Evolutionary conservation across 2,113 vertebrate genomes (phyloP).

Genomic region (Phaethornis superciliosus): DNA sequence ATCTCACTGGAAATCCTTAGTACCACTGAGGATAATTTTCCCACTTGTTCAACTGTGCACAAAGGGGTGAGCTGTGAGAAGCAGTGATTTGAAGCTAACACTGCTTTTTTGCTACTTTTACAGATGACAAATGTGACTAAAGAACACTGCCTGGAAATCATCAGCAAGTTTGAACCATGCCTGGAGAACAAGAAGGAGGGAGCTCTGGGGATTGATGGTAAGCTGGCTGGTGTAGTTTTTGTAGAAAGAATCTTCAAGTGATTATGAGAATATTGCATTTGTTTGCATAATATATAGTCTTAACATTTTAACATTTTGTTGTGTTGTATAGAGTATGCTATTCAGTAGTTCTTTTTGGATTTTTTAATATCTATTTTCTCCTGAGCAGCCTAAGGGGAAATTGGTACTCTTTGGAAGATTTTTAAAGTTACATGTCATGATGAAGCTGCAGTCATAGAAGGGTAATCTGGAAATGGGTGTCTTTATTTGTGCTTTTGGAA

Average conservation of each 20-base stretch:
- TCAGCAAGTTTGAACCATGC: constrained; percentile 94
- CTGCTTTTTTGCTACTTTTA: neutral
- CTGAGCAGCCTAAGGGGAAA: neutral
- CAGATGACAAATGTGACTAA: constrained; percentile 90
- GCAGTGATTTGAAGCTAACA: neutral
- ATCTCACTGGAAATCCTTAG: constrained; percentile 58
- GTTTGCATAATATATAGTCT: neutral
- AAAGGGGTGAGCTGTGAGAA: neutral
- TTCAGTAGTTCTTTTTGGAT: neutral
- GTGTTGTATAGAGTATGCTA: neutral
- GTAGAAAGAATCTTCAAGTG: neutral
- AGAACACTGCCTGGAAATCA: constrained; percentile 89
- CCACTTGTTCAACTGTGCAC: neutral
- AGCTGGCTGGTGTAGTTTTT: constrained; percentile 8
- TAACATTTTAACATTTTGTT: neutral
- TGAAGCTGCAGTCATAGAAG: neutral
- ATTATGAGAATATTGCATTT: neutral
- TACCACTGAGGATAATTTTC: neutral
- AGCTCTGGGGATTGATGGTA: constrained; percentile 94
- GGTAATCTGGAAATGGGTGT: neutral
- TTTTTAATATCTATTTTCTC: neutral
- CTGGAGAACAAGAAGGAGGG: constrained; percentile 87
- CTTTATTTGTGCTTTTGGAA: constrained; percentile 19
- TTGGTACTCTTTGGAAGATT: neutral
- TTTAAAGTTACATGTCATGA: neutral